Base-by-base conservation (phyloP, 2,888 invertebrate genomes). In the Thereva unica region DNA sequence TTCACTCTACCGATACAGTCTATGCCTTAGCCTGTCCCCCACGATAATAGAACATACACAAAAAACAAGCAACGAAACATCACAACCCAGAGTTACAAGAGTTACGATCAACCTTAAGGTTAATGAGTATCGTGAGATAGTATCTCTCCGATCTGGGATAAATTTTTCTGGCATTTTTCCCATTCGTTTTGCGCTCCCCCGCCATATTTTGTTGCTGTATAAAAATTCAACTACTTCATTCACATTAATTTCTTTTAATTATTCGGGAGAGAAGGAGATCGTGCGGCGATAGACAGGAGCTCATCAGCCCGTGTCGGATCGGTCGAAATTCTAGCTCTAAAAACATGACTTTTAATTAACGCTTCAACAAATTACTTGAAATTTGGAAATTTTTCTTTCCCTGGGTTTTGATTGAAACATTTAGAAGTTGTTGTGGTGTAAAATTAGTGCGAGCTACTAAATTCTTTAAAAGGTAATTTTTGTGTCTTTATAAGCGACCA, bases 211-310 rank as follows among this genome's bases (percentile, higher is more conserved):
- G 23, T 23, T 23, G 23, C 23, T 23, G 23, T 23, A 23, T 23
- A 23, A 23, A 41, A 55, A 55, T 55, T 49, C 49, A 37, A 23
- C 59, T 40, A 49, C 49, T 59, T 45, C 55, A 54, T 63, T 49
- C 63, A 52, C 67, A 67, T 67, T 67, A 67, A 63, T 67, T 63
- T 63, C 61, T 67, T 67, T 63, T 23, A 67, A 67, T 67, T 67
- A 63, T 67, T 41, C 42, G n/a, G n/a, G n/a, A 12, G 53, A 61
- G 67, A 67, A 23, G 12, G 53, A 61, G 67, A 67, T 67, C 38
- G 67, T 67, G 67, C 54, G 47, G 49, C 55, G 55, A 67, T 54
- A 67, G 61, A 67, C 54, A 41, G 10, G 49, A 64, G 63, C 12
- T 55, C 63, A 67, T 67, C 67, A 63, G 63, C 40, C 54, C 67